These are phyloP conservation scores for Panthera leo DNA, from an alignment of 2,113 vertebrate genomes.

Conservation along the genomic window DNA sequence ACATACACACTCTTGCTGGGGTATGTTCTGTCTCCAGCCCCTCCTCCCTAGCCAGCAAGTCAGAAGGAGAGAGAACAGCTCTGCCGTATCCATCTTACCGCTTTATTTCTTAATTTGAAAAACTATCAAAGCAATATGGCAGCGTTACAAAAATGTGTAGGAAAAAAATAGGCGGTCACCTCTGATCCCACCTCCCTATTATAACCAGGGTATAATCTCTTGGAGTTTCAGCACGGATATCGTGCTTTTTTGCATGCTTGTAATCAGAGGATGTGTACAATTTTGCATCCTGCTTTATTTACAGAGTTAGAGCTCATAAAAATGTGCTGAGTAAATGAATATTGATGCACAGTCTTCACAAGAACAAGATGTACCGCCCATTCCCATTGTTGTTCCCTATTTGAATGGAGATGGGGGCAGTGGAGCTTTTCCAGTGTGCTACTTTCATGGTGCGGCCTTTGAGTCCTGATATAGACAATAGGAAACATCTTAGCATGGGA, in stretches of 20 bases:
- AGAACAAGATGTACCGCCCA: not conserved
- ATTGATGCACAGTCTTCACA: not conserved
- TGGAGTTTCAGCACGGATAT: not conserved
- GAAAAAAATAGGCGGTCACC: not conserved
- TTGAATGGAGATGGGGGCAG: not conserved
- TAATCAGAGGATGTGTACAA: not conserved
- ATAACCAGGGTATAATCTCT: not conserved
- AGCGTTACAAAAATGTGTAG: not conserved
- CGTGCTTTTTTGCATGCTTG: not conserved
- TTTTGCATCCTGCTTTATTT: constrained; percentile 28
- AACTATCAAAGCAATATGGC: not conserved
- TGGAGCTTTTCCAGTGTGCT: not conserved
- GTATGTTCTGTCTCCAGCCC: not conserved
- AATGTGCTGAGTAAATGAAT: not conserved
- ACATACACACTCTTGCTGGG: not conserved
- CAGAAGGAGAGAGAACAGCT: not conserved
- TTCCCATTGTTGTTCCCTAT: not conserved
- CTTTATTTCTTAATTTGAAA: constrained; percentile 23
- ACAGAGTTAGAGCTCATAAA: not conserved
- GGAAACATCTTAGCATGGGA: not conserved
- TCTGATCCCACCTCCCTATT: not conserved
- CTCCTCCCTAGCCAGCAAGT: not conserved
- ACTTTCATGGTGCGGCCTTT: not conserved
- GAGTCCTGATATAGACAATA: not conserved
- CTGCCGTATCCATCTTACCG: not conserved